Evolutionary conservation across 2,797 vertebrate species (phyloP).

Genomic region (Xenops minutus): DNA sequence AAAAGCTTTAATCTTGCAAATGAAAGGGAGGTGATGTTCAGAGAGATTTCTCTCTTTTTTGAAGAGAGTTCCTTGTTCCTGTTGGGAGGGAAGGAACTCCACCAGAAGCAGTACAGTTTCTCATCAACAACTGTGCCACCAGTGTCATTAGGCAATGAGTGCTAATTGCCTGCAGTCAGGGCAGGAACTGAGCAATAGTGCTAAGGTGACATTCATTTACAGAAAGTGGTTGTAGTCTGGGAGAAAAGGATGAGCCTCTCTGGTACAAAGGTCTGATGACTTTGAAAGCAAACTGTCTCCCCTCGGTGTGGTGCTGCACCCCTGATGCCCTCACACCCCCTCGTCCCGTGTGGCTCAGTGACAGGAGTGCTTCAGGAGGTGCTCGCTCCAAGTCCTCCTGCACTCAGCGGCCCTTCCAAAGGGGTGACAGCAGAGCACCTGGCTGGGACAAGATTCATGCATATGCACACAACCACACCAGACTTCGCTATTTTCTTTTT

Average conservation of each 20-base stretch:
- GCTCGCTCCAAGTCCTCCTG: fast-evolving
- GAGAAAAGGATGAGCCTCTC: background rate
- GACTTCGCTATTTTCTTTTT: background rate
- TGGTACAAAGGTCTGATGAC: background rate
- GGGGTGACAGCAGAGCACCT: background rate
- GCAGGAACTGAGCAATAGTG: background rate
- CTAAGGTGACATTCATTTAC: background rate
- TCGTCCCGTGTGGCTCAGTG: background rate
- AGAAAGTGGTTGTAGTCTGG: background rate
- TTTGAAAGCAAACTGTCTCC: background rate
- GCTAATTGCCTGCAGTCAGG: background rate
- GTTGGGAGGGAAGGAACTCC: background rate
- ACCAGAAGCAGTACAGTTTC: background rate
- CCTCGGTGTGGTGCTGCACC: fast-evolving
- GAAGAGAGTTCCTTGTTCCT: background rate
- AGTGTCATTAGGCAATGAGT: background rate
- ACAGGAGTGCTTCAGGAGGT: background rate
- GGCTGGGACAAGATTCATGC: background rate
- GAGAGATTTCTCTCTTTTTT: background rate
- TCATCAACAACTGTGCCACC: background rate
- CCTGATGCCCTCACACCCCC: background rate
- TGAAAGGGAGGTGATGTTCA: background rate
- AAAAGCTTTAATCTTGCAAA: background rate
- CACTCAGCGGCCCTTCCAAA: background rate
- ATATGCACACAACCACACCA: background rate